Conservation (phyloP, 92 coral and sea anemone genomes). For the Porites evermanni region DNA sequence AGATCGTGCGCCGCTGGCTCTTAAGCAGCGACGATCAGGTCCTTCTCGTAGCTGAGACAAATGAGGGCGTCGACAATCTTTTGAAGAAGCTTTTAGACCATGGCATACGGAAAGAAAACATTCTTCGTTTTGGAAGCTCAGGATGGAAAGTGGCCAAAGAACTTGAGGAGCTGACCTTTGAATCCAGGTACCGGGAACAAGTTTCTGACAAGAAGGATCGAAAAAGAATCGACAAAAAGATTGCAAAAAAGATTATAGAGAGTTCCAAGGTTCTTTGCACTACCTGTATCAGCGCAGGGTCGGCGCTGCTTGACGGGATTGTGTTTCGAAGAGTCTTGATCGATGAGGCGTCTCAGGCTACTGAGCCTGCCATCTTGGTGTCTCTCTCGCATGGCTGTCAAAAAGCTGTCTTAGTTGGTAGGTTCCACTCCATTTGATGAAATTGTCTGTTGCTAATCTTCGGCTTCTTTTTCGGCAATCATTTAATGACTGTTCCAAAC, state of each 20-base stretch:
- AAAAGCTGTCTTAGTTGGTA: conserved; percentile 76
- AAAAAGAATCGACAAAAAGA: conserved; percentile 60
- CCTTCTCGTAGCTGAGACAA: conserved; percentile 89
- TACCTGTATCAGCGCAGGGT: conserved; percentile 83
- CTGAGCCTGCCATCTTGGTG: conserved; percentile 82
- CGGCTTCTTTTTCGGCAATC: no score
- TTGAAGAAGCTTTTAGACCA: conserved; percentile 64
- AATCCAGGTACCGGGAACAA: conserved; percentile 58
- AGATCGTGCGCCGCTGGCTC: conserved; percentile 73
- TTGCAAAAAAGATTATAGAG: conserved; percentile 58
- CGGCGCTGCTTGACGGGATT: conserved; percentile 63
- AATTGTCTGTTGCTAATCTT: no score
- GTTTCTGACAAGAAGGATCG: conserved; percentile 53
- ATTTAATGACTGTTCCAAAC: not conserved
- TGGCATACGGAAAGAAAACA: conserved; percentile 45
- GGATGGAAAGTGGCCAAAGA: conserved; percentile 76
- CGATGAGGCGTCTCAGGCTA: conserved; percentile 94
- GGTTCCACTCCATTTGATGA: not conserved
- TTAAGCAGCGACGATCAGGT: conserved; percentile 36
- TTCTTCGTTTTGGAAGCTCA: conserved; percentile 82
- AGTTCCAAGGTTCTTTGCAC: conserved; percentile 70
- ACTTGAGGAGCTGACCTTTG: conserved; percentile 65
- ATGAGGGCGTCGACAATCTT: conserved; percentile 92
- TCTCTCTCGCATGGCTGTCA: conserved; percentile 69
- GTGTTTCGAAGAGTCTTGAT: conserved; percentile 73